Conservation (phyloP, 2,888 invertebrate species). For the Taenaris catops region DNA sequence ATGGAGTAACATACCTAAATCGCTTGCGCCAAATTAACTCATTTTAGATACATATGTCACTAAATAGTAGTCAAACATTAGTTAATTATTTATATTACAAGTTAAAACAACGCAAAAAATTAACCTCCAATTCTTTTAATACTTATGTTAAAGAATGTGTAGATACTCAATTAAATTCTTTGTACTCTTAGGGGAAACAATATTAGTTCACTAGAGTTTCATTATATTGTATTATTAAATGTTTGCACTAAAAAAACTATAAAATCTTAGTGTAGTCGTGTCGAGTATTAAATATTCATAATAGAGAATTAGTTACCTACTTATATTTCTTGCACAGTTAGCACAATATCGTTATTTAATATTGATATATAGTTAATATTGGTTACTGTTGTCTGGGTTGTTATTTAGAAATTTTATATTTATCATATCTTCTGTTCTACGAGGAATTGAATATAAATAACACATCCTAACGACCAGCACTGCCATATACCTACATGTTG, state of each 20-base stretch:
- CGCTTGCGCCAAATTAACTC: neutral
- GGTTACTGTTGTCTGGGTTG: constrained; percentile 21
- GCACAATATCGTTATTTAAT: constrained; percentile 53
- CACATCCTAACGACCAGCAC: constrained; percentile 9
- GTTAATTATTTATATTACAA: no score
- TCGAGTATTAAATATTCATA: constrained; percentile 33
- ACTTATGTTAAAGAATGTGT: neutral
- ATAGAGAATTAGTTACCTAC: constrained; percentile 35
- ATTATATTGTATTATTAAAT: constrained; percentile 9
- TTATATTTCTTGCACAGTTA: constrained; percentile 52
- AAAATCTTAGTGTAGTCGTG: constrained; percentile 16
- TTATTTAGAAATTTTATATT: constrained; percentile 25
- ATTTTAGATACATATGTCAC: neutral
- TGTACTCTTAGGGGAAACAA: constrained; percentile 3
- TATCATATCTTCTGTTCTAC: constrained; percentile 5
- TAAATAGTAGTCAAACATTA: constrained; percentile 1
- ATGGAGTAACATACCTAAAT: no score
- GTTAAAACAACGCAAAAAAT: no score
- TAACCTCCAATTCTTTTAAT: neutral
- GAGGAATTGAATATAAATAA: constrained; percentile 16
- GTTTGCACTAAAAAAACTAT: constrained; percentile 8
- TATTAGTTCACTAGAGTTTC: constrained; percentile 1
- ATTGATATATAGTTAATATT: constrained; percentile 7
- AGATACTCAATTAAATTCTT: constrained; percentile 1
- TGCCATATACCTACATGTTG: no score